phyloP scores from a whole-genome alignment of 2,797 vertebrate genomes.

The Spinus pinus region DNA sequence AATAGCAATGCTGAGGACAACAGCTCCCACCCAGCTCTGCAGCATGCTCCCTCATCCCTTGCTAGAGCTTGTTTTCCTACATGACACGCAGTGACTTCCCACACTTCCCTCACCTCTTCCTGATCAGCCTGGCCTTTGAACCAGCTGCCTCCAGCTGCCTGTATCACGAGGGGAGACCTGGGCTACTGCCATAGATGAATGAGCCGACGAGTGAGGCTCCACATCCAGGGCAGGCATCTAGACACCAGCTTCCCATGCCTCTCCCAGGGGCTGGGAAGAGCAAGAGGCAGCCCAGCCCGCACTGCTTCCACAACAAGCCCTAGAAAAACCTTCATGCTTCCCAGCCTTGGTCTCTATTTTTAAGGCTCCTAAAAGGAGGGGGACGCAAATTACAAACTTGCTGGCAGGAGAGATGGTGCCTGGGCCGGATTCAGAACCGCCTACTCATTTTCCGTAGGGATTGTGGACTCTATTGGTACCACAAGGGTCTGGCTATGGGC shows the following conservation, averaged over 20 bases:
- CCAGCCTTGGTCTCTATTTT: constrained; percentile 12
- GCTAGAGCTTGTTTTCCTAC: constrained; percentile 8
- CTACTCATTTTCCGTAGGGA: constrained; percentile 9
- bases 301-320: not conserved
- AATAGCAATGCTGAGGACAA: not conserved
- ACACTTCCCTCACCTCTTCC: constrained; percentile 40
- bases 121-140: constrained; percentile 42
- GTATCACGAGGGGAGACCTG: not conserved
- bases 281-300: not conserved
- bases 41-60: not conserved
- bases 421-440: not conserved
- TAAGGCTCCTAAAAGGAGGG: not conserved
- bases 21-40: not conserved
- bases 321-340: not conserved
- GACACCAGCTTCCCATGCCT: not conserved
- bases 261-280: not conserved
- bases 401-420: not conserved
- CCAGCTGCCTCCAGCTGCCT: constrained; percentile 14
- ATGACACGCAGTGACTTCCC: constrained; percentile 18
- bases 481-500: not conserved
- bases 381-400: not conserved
- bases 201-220: not conserved
- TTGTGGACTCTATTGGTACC: not conserved
- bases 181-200: not conserved
- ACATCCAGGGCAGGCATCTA: not conserved